phyloP scores from a whole-genome alignment of 2,797 vertebrate species.

The Paramormyrops hopkinsi region DNA sequence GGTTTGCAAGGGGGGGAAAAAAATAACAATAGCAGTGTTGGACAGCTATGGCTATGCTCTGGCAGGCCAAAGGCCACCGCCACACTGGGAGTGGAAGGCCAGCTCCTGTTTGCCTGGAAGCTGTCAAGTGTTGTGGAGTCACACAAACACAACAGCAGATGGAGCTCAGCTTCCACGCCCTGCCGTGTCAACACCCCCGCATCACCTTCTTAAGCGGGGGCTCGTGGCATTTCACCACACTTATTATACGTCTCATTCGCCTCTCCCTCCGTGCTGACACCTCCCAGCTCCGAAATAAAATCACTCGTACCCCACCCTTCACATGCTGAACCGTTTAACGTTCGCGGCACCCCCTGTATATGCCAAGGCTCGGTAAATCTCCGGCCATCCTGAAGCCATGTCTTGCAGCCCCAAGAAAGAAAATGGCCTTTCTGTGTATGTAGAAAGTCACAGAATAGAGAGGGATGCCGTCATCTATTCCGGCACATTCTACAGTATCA shows the following conservation, averaged over 20 bases:
- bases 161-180: not conserved
- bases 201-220: not conserved
- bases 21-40: not conserved
- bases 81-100: not conserved
- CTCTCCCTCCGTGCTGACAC: not conserved
- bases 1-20: not conserved
- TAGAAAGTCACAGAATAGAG: not conserved
- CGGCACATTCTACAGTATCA: not conserved
- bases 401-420: not conserved
- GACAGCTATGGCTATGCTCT: not conserved
- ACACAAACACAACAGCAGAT: slow-evolving; percentile 8
- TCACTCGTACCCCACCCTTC: not conserved
- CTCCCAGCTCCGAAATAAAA: not conserved
- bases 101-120: slow-evolving; percentile 1
- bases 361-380: not conserved
- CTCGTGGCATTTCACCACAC: not conserved
- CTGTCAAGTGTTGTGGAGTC: not conserved
- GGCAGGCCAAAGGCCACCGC: not conserved
- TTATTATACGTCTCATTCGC: not conserved
- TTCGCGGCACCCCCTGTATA: not conserved
- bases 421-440: not conserved
- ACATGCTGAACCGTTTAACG: not conserved
- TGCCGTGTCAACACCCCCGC: not conserved
- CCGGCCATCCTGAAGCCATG: not conserved
- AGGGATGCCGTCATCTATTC: not conserved